Base-by-base conservation (phyloP, 2,113 vertebrate genomes). In the Xiphias gladius region DNA sequence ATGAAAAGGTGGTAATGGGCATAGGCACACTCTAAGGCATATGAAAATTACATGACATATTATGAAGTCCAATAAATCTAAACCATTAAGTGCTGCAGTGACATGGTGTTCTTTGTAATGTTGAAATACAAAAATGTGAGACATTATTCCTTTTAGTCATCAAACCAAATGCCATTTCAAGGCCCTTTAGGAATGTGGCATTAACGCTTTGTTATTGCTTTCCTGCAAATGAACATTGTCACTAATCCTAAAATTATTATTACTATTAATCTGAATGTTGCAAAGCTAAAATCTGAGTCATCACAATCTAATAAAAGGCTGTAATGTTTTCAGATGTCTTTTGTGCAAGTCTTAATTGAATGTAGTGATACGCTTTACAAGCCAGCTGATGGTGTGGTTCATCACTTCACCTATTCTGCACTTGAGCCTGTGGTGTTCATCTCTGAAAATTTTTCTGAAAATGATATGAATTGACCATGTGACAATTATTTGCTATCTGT, bases 1-100 rank as follows among this genome's bases (percentile, higher is more conserved):
- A 32, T 48, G 48, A 57, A 78, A 75, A 78, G n/a, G 26, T 69
- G 14, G 2, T 61, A 78, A 73, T 57, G 43, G n/a, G 28, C 65
- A 39, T 5, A 41, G 28, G 14, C 14, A 73, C n/a, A 59, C 16
- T 46, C 16, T 50, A 64, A 69, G 9, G 50, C 7, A 62, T 28
- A 65, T 19, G 41, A n/a, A 52, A 65, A 76, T 62, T 2, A 65
- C 30, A 13, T 37, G 41, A 22, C 5, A 70, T 70, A 41, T 65
- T 11, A n/a, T 28, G 12, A 55, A 12, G 35, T 24, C 30, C 62
- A 5, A 77, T 72, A 16, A 52, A 48, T 43, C 24, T 52, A 12
- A 75, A 52, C 61, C 17, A 76, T n/a, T 4, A 52, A 48, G 70
- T 43, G 30, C 16, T 26, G 9, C 10, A 43, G 41, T 48, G 7